phyloP scores from a whole-genome alignment of 2,113 vertebrate species.

The Xenus cinereus region DNA sequence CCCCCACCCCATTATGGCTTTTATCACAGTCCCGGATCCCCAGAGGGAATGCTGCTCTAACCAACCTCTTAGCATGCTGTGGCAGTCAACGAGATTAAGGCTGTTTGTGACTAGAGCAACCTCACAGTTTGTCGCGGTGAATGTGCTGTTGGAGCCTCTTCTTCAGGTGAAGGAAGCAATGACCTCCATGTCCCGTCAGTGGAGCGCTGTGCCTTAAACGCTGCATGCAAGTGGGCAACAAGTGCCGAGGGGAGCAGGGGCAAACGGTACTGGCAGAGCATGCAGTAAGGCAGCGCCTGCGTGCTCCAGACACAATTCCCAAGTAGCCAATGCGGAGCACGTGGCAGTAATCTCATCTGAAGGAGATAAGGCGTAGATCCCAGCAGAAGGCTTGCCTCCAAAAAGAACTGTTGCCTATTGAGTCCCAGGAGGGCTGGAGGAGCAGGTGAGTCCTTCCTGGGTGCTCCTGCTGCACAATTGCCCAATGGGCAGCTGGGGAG shows the following conservation, averaged over 20 bases:
- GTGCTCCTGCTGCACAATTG: accelerated
- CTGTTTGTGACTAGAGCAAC: neutral
- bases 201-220: neutral
- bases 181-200: neutral
- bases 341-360: neutral
- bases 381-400: neutral
- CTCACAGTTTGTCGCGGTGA: neutral
- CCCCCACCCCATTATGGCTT: neutral
- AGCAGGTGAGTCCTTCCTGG: neutral
- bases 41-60: neutral
- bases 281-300: accelerated
- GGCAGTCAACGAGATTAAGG: conserved; percentile 32
- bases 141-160: neutral
- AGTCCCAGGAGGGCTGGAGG: neutral
- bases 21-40: neutral
- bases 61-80: neutral
- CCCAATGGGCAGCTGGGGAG: neutral
- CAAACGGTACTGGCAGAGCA: accelerated
- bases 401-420: accelerated
- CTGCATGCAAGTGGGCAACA: neutral
- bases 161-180: neutral
- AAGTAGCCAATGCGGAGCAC: accelerated
- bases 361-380: neutral
- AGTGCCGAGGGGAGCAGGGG: neutral
- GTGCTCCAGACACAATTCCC: neutral